phyloP scores from a whole-genome alignment of 2,797 vertebrate genomes.

The Gouania willdenowi region DNA sequence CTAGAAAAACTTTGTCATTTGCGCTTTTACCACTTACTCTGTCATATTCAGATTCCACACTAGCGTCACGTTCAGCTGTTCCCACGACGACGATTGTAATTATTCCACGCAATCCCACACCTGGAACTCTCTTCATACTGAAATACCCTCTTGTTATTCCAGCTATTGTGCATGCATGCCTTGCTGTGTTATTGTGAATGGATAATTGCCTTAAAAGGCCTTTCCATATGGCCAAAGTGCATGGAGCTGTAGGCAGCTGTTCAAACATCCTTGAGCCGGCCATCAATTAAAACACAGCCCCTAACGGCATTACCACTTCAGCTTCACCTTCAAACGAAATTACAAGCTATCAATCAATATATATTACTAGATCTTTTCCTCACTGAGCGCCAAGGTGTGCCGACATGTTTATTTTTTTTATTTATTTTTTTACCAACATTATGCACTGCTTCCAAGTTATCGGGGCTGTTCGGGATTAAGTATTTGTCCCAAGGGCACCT shows the following conservation, averaged over 20 bases:
- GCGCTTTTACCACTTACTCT: constrained; percentile 26
- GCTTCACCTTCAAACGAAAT: constrained; percentile 64
- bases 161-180: constrained; percentile 35
- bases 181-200: constrained; percentile 34
- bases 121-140: constrained; percentile 23
- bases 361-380: constrained; percentile 36
- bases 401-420: constrained; percentile 50
- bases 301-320: constrained; percentile 22
- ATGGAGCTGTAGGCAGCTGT: constrained; percentile 37
- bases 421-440: constrained; percentile 47
- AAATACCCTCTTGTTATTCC: constrained; percentile 46
- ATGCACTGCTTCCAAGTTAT: constrained; percentile 46
- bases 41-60: constrained; percentile 24
- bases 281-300: constrained; percentile 54
- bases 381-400: constrained; percentile 25
- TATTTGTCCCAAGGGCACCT: constrained; percentile 72
- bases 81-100: constrained; percentile 51
- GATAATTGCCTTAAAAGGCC: constrained; percentile 55
- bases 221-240: constrained; percentile 30
- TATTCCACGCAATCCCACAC: constrained; percentile 51
- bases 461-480: constrained; percentile 67
- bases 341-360: constrained; percentile 50
- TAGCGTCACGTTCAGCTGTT: too few relatives aligned
- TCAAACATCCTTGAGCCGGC: constrained; percentile 47
- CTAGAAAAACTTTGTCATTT: constrained; percentile 16